Percentiles rank a stretch among this genome's conserved stretches.
Evolutionary conservation across 2,113 vertebrate species (phyloP).

Genomic region (Setophaga coronata): DNA sequence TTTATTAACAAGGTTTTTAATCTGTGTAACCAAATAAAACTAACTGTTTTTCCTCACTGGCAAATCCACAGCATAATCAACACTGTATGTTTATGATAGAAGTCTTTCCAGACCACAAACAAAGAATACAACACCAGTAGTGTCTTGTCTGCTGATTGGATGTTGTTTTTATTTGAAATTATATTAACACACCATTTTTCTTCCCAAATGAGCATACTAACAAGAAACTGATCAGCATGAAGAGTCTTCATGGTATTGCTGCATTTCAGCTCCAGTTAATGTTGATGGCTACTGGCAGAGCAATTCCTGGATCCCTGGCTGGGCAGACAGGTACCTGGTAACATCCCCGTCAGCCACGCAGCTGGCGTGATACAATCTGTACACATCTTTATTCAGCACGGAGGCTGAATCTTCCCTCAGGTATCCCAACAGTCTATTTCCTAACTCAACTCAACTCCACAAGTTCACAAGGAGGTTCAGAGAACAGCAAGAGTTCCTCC

Average conservation of each 20-base stretch:
- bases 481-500: background rate
- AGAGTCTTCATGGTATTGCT: background rate
- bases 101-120: constrained; percentile 29
- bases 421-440: background rate
- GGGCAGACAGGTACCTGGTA: background rate
- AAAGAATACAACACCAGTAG: background rate
- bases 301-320: background rate
- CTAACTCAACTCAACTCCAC: background rate
- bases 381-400: background rate
- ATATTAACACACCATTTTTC: background rate
- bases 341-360: background rate
- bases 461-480: background rate
- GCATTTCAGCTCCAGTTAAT: background rate
- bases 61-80: background rate
- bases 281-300: background rate
- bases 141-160: background rate
- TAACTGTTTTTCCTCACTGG: background rate
- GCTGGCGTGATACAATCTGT: background rate
- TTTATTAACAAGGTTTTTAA: background rate
- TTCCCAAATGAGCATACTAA: background rate
- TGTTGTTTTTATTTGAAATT: background rate
- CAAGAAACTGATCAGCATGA: background rate
- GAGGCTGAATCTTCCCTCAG: background rate
- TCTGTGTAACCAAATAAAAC: background rate
- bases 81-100: background rate